Percentiles rank a stretch among this genome's conserved stretches.
Conservation (phyloP, 2,888 invertebrate genomes). For the Acrobasis suavella region DNA sequence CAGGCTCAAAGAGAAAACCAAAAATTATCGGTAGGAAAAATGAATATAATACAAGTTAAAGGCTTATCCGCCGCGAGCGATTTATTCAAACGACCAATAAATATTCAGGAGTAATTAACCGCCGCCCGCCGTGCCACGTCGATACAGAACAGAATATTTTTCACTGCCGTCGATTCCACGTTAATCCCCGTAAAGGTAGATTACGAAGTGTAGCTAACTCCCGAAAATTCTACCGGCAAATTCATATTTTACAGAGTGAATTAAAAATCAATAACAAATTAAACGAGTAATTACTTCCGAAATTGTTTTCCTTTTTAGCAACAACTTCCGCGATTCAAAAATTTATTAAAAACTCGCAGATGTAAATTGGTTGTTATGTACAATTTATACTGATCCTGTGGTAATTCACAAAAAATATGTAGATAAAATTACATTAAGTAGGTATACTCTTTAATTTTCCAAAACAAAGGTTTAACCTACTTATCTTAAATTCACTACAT, state of each 20-base stretch:
- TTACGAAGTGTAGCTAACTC: constrained; percentile 67
- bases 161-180: constrained; percentile 66
- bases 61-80: constrained; percentile 70
- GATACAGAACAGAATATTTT: constrained; percentile 68
- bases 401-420: background rate
- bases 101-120: constrained; percentile 81
- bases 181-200: constrained; percentile 72
- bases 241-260: constrained; percentile 51
- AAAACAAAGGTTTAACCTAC: background rate
- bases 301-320: background rate
- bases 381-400: too few species aligned
- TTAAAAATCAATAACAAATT: constrained; percentile 35
- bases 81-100: constrained; percentile 81
- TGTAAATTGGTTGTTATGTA: too few species aligned
- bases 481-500: constrained; percentile 6
- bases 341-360: background rate
- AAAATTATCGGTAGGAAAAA: constrained; percentile 60
- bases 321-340: background rate
- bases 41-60: constrained; percentile 70
- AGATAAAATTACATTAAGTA: too few species aligned
- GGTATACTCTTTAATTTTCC: background rate
- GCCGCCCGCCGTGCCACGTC: constrained; percentile 50
- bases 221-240: constrained; percentile 51
- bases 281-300: background rate
- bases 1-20: constrained; percentile 42